Conservation (phyloP, 92 coral and sea anemone genomes). For the Epizoanthus illoricatus region DNA sequence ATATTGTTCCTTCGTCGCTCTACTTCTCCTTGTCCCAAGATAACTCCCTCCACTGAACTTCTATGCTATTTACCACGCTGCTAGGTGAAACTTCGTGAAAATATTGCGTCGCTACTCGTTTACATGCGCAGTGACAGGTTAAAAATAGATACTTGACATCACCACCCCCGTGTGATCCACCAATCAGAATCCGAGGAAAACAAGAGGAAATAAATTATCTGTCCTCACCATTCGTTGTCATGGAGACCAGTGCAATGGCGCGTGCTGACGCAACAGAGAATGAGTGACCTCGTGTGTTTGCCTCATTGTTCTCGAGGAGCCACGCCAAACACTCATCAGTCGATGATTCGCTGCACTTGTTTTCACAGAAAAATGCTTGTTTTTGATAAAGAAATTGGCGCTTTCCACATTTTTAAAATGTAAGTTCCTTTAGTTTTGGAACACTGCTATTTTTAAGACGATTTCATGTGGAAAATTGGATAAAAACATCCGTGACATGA, state of each 20-base stretch:
- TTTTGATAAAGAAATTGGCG: not conserved
- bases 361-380: not conserved
- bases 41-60: not conserved
- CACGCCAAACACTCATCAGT: constrained; percentile 28
- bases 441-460: no score
- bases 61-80: constrained; percentile 52
- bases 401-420: no score
- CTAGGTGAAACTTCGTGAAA: constrained; percentile 47
- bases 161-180: constrained; percentile 55
- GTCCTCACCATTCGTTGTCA: constrained; percentile 43
- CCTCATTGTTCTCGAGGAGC: constrained; percentile 13
- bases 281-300: constrained; percentile 10
- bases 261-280: constrained; percentile 43
- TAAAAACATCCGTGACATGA: no score
- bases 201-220: constrained; percentile 26
- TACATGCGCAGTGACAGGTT: constrained; percentile 37
- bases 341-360: constrained; percentile 12
- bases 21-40: not conserved
- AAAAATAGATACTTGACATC: constrained; percentile 54
- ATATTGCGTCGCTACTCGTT: constrained; percentile 33
- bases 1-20: constrained; percentile 1
- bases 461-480: no score
- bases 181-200: constrained; percentile 60
- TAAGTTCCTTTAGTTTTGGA: no score
- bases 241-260: constrained; percentile 54